These are phyloP conservation scores for Lates japonicus DNA, from an alignment of 2,797 vertebrate species.

Conservation along the genomic window DNA sequence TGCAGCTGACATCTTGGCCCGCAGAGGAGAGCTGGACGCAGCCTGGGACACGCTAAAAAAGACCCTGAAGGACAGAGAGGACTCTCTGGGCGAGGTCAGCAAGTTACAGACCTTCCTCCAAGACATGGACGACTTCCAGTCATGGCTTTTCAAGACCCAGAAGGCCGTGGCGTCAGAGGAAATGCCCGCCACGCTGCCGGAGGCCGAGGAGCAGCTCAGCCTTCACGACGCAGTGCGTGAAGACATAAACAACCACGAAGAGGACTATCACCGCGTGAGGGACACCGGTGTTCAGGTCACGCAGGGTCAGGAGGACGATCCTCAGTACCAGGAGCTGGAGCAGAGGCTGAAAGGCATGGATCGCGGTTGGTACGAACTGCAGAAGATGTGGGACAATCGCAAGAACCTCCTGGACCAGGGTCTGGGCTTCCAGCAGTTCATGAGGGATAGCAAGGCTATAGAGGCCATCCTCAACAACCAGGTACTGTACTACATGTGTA, in stretches of 20 bases:
- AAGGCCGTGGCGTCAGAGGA: constrained; percentile 94
- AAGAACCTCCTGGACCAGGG: constrained; percentile 91
- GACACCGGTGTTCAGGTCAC: constrained; percentile 88
- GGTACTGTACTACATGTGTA: constrained; percentile 79
- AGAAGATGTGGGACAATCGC: constrained; percentile 93
- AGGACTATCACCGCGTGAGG: constrained; percentile 85
- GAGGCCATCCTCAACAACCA: constrained; percentile 95
- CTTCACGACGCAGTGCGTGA: constrained; percentile 87
- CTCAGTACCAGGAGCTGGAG: constrained; percentile 92
- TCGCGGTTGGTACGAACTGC: constrained; percentile 91
- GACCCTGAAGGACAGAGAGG: constrained; percentile 89
- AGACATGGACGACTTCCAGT: constrained; percentile 95
- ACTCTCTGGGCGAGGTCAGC: constrained; percentile 94
- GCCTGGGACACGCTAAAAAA: constrained; percentile 90
- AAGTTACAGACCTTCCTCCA: constrained; percentile 96
- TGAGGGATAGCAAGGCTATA: constrained; percentile 92
- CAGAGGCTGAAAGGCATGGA: constrained; percentile 91
- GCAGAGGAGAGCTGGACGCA: constrained; percentile 75
- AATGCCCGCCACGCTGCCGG: constrained; percentile 87
- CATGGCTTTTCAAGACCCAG: constrained; percentile 94
- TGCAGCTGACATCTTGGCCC: constrained; percentile 84
- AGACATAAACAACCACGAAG: constrained; percentile 88
- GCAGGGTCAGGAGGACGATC: constrained; percentile 89
- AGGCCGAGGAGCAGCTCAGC: constrained; percentile 91
- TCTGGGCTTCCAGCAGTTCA: constrained; percentile 94